Percentiles rank a stretch among this genome's conserved stretches.
Conservation (phyloP, 2,797 vertebrate genomes). For the Arremon brunneinucha region DNA sequence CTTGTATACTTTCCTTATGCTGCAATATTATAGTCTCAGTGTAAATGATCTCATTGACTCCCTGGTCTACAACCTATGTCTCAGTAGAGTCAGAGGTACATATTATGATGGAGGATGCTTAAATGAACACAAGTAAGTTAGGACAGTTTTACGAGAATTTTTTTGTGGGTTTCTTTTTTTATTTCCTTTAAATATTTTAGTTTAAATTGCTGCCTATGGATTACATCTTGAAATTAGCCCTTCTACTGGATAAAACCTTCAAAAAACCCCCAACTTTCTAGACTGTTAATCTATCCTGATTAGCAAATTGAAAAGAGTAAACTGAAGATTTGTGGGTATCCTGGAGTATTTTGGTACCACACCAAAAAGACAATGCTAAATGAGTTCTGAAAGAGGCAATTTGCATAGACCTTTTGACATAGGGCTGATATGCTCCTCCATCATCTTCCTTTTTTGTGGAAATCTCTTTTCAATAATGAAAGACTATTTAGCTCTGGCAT, state of each 20-base stretch:
- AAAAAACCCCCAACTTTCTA: background rate
- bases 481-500: background rate
- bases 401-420: background rate
- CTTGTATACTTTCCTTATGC: background rate
- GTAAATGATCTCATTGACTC: background rate
- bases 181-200: background rate
- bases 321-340: background rate
- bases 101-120: background rate
- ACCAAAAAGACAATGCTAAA: background rate
- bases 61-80: background rate
- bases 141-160: background rate
- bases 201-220: background rate
- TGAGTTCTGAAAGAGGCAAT: background rate
- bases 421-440: background rate
- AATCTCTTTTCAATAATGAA: background rate
- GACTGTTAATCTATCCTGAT: background rate
- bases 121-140: background rate
- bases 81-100: background rate
- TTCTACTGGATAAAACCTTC: background rate
- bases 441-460: background rate
- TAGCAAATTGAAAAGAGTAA: background rate
- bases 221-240: background rate
- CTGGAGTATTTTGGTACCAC: background rate
- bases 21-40: background rate
- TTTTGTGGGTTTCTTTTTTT: background rate